Conservation (phyloP, 2,797 vertebrate genomes). For the Jordanella pulchra region DNA sequence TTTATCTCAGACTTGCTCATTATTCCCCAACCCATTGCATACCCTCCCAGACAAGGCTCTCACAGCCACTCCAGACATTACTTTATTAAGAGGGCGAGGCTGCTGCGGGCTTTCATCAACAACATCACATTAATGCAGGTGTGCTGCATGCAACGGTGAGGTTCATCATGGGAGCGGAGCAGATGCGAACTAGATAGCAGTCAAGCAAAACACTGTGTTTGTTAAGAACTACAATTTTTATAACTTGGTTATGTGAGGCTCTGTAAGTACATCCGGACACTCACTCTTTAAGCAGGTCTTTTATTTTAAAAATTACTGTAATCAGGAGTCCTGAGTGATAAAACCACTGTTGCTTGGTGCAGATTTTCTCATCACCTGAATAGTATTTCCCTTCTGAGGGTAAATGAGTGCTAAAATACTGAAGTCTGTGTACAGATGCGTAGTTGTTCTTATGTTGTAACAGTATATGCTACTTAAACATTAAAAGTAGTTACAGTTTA, state of each 20-base stretch:
- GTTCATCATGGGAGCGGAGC: constrained; percentile 41
- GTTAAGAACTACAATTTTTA: background rate
- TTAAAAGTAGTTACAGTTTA: too few species aligned
- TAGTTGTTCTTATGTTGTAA: too few species aligned
- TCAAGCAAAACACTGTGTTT: background rate
- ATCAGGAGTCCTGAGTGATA: too few species aligned
- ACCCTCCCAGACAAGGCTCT: constrained; percentile 70
- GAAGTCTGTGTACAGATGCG: too few species aligned
- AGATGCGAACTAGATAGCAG: background rate
- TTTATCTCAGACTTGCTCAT: constrained; percentile 81
- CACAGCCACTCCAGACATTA: constrained; percentile 73
- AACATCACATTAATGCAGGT: constrained; percentile 60
- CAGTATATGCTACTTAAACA: too few species aligned
- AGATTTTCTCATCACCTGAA: too few species aligned
- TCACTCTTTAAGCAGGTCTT: background rate
- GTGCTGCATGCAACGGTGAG: constrained; percentile 46
- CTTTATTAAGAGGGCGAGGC: constrained; percentile 73
- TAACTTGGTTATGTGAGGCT: constrained; percentile 27
- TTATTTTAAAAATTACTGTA: background rate
- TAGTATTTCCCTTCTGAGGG: too few species aligned
- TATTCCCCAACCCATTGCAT: constrained; percentile 70
- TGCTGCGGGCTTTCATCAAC: constrained; percentile 48
- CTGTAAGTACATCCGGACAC: background rate
- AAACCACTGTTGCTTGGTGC: too few species aligned
- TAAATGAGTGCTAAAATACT: too few species aligned